A percentile compares a stretch with the other conserved stretches of the same genome.
Evolutionary conservation across 2,888 invertebrate species (phyloP).

Genomic region (Pristionchus mayeri): DNA sequence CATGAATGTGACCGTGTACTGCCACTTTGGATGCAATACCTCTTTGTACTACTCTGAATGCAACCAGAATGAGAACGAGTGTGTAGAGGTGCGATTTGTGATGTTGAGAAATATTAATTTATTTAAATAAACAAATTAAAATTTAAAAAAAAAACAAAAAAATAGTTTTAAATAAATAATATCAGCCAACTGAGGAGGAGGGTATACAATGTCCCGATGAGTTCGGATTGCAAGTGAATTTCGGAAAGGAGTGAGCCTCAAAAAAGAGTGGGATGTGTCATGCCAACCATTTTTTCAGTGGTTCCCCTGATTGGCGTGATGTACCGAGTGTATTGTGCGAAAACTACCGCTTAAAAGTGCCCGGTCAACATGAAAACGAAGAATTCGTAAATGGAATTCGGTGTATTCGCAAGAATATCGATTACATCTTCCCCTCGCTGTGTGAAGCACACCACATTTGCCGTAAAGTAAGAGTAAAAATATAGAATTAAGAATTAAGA

Average conservation of each 20-base stretch:
- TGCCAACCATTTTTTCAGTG: background rate
- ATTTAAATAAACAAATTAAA: background rate
- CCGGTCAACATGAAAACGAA: background rate
- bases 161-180: background rate
- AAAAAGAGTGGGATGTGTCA: too few relatives aligned
- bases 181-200: background rate
- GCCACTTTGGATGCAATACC: background rate
- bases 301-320: background rate
- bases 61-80: background rate
- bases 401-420: background rate
- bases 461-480: background rate
- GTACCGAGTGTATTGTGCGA: background rate
- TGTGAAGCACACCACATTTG: too few relatives aligned
- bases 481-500: background rate
- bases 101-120: too few relatives aligned
- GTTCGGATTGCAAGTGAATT: background rate
- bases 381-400: background rate
- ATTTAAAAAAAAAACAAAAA: background rate
- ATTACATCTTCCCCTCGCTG: background rate
- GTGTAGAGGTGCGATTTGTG: background rate
- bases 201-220: background rate
- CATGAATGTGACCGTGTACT: background rate
- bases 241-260: background rate
- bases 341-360: background rate
- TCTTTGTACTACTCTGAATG: background rate